Conservation (phyloP, 2,797 vertebrate genomes). For the Eulemur albifrons region DNA sequence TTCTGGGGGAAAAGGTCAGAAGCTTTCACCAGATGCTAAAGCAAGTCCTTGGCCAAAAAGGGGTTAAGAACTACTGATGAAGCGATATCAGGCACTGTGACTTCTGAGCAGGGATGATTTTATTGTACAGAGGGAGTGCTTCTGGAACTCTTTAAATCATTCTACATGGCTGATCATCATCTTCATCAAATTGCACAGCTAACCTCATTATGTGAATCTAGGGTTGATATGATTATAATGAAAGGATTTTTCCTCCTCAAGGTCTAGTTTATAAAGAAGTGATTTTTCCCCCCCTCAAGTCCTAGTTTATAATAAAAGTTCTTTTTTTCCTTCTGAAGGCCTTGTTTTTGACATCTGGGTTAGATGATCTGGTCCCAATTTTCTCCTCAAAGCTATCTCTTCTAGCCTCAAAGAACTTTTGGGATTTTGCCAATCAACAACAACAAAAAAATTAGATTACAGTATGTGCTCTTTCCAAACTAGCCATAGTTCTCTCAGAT, state of each 20-base stretch:
- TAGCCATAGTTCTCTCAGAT: slow-evolving; percentile 30
- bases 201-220: slow-evolving; percentile 57
- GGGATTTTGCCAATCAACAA: slow-evolving; percentile 65
- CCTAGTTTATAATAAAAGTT: slow-evolving; percentile 39
- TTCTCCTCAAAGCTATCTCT: slow-evolving; percentile 66
- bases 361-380: slow-evolving; percentile 69
- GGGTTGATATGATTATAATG: slow-evolving; percentile 60
- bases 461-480: slow-evolving; percentile 42
- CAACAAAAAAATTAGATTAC: slow-evolving; percentile 59
- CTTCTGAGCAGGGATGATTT: background rate
- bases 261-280: slow-evolving; percentile 53
- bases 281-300: background rate
- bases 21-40: slow-evolving; percentile 31
- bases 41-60: slow-evolving; percentile 18
- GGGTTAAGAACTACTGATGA: slow-evolving; percentile 14
- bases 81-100: background rate
- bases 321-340: background rate
- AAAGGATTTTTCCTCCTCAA: slow-evolving; percentile 50
- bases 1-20: background rate
- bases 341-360: slow-evolving; percentile 69
- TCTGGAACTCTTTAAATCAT: slow-evolving; percentile 53
- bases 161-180: slow-evolving; percentile 33
- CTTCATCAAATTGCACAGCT: slow-evolving; percentile 41
- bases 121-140: background rate
- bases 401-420: slow-evolving; percentile 53